A percentile compares a stretch with the other conserved stretches of the same genome.
phyloP scores from a whole-genome alignment of 2,888 invertebrate genomes.

The Synergus gifuensis region DNA sequence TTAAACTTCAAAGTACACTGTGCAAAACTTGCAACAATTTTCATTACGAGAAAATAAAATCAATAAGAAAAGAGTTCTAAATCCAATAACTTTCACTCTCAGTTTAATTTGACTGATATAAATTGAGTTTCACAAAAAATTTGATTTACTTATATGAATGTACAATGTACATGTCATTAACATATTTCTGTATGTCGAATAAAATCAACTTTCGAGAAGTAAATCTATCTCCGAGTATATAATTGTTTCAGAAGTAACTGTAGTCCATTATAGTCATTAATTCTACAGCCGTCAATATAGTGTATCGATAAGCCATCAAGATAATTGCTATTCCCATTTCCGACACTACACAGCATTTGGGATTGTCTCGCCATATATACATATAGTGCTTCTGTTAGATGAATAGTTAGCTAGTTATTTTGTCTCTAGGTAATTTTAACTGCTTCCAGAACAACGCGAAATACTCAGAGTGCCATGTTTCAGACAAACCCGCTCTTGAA shows the following conservation, averaged over 20 bases:
- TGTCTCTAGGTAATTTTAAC: constrained; percentile 32
- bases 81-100: background rate
- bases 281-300: constrained; percentile 23
- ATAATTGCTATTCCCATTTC: constrained; percentile 15
- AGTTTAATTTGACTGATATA: too few species aligned
- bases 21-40: background rate
- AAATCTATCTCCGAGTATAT: background rate
- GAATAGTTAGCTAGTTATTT: constrained; percentile 27
- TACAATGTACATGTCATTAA: background rate
- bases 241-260: constrained; percentile 21
- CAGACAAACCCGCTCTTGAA: constrained; percentile 23
- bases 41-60: background rate
- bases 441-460: constrained; percentile 31
- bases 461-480: constrained; percentile 40
- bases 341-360: constrained; percentile 29
- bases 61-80: background rate
- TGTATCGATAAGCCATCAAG: constrained; percentile 36
- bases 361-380: background rate
- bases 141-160: background rate
- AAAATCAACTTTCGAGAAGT: background rate
- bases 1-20: background rate
- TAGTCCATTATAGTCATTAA: constrained; percentile 5
- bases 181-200: too few species aligned
- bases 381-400: constrained; percentile 10
- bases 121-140: background rate